A percentile compares a stretch with the other conserved stretches of the same genome.
Conservation (phyloP, 1,140 invertebrate species). For the Drosophila ambigua region DNA sequence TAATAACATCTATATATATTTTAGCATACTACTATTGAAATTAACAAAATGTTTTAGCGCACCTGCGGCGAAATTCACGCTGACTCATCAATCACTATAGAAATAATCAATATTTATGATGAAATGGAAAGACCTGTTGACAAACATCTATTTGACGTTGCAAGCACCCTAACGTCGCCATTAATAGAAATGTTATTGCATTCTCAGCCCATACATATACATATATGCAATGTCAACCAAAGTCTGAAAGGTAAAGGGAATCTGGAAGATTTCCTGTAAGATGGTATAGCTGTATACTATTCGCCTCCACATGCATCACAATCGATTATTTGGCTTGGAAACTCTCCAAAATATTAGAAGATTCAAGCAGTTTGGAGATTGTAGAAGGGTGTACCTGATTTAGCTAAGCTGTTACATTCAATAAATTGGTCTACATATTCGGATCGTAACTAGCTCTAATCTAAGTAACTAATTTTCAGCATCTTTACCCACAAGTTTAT, state of each 20-base stretch:
- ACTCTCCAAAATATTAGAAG: too few relatives aligned
- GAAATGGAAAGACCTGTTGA: conserved; percentile 13
- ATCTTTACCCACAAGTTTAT: not conserved
- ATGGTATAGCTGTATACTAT: too few relatives aligned
- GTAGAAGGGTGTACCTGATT: too few relatives aligned
- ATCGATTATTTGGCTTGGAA: too few relatives aligned
- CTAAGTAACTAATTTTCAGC: too few relatives aligned
- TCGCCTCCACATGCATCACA: too few relatives aligned
- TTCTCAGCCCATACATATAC: not conserved
- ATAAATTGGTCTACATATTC: too few relatives aligned
- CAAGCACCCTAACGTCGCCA: not conserved
- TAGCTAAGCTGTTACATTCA: too few relatives aligned
- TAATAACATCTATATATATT: conserved; percentile 3
- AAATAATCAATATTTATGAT: conserved; percentile 14
- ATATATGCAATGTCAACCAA: not conserved
- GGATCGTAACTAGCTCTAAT: not conserved
- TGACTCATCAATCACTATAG: conserved; percentile 10
- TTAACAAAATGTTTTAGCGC: conserved; percentile 9
- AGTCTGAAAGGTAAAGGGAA: not conserved
- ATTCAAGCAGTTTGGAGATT: too few relatives aligned
- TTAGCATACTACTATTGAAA: not conserved
- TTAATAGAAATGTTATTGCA: not conserved
- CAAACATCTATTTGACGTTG: conserved; percentile 10
- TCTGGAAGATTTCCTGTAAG: too few relatives aligned
- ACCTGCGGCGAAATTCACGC: conserved; percentile 4